Evolutionary conservation across 2,888 invertebrate species (phyloP).

Genomic region (Gasteruption jaculator): DNA sequence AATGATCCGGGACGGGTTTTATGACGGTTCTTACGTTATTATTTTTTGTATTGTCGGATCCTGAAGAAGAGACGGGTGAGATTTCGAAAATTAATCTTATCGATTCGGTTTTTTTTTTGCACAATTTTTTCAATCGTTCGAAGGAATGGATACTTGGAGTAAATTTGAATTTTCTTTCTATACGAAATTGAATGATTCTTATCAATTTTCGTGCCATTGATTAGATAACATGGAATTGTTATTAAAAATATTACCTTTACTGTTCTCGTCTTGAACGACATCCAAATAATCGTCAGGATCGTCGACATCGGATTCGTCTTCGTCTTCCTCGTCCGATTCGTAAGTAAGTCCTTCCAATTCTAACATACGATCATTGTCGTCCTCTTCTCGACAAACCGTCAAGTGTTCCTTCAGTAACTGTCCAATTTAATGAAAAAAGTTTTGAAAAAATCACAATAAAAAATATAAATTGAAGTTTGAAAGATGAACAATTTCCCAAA

Average conservation of each 20-base stretch:
- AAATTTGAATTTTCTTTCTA: too few relatives aligned
- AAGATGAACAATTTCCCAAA: background rate
- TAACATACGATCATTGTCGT: constrained; percentile 38
- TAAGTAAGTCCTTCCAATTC: constrained; percentile 37
- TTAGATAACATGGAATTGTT: too few relatives aligned
- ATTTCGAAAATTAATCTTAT: too few relatives aligned
- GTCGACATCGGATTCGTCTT: constrained; percentile 24
- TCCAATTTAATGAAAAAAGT: background rate
- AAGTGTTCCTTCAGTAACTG: constrained; percentile 45
- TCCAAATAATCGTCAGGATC: too few relatives aligned
- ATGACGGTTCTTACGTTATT: constrained; percentile 37
- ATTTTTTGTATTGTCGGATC: too few relatives aligned
- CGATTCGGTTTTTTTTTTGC: too few relatives aligned
- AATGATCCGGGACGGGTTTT: constrained; percentile 41
- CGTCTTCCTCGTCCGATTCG: constrained; percentile 41
- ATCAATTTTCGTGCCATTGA: too few relatives aligned
- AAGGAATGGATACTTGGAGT: too few relatives aligned
- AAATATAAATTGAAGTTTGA: background rate
- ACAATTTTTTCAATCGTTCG: too few relatives aligned
- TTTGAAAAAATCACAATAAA: constrained; percentile 5
- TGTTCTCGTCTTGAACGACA: constrained; percentile 1
- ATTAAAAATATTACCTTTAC: constrained; percentile 4
- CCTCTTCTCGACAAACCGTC: constrained; percentile 45
- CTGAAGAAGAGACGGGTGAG: too few relatives aligned
- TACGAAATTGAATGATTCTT: too few relatives aligned